Base-by-base conservation (phyloP, 2,888 invertebrate genomes). In the Catotricha subobsoleta region DNA sequence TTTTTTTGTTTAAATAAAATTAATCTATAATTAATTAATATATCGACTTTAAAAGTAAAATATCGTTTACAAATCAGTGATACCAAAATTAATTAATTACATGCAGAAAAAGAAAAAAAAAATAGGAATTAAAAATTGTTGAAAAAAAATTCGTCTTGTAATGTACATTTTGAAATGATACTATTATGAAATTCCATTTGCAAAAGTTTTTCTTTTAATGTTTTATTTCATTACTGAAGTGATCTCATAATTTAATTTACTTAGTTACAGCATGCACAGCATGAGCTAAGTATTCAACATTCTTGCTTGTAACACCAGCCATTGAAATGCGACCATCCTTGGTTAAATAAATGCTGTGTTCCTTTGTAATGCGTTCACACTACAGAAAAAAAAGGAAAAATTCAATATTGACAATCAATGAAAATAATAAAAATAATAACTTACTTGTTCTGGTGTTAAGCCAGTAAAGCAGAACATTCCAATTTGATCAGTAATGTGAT, bases 401-500 rank as follows among this genome's bases (percentile, higher is more conserved):
- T 21, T 31, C 33, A 33, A 33, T 19, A 10, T 30, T 12, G 16
- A 30, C 3, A 13, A 4, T 30, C 7, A 19, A 18, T 19, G 19
- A 19, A 18, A 12, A 19, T 18, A 6, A 7, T 15, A 31, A 31
- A 27, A 27, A n/a, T n/a, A n/a, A 35, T 13, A 35, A 13, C 43
- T 56, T 59, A 88, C 91, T 73, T 95, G 83, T 12, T 80, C 72
- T 1, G 81, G 74, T 41, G 76, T 86, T 59, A 98, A 76, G 46
- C 98, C 98, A 18, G 95, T 94, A 64, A 73, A 98, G 62, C 97
- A 98, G 71, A 98, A 98, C 98, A 98, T 98, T 59, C 98, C 98
- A 59, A 98, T 98, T 70, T 98, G 97, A 64, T 97, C 81, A 43
- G 90, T 92, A 59, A 98, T 92, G 62, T 98, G 97, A 43, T 76